phyloP scores from a whole-genome alignment of 2,888 invertebrate species.

The Plusia festucae region DNA sequence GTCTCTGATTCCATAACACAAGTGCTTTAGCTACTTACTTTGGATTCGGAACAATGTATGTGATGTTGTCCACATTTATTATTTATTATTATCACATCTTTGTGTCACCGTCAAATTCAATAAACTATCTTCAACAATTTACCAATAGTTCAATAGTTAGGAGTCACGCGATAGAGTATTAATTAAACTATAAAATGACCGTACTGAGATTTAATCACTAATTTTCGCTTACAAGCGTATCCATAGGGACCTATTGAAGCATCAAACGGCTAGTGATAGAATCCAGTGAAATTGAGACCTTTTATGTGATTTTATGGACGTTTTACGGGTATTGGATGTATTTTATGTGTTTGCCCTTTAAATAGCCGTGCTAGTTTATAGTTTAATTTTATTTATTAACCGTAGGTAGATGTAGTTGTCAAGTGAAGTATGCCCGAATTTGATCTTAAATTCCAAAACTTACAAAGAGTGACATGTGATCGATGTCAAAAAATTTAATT shows the following conservation, averaged over 20 bases:
- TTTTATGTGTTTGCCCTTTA: slow-evolving; percentile 33
- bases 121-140: background rate
- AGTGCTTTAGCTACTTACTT: no score
- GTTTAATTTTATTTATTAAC: slow-evolving; percentile 11
- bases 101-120: no score
- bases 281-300: slow-evolving; percentile 32
- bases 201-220: slow-evolving; percentile 32
- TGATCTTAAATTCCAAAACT: no score
- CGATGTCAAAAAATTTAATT: no score
- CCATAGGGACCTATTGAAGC: slow-evolving; percentile 9
- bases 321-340: slow-evolving; percentile 48
- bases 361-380: slow-evolving; percentile 15
- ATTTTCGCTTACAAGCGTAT: slow-evolving; percentile 1
- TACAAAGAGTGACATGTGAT: no score
- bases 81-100: no score
- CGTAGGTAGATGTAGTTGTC: background rate
- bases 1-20: no score
- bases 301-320: slow-evolving; percentile 37
- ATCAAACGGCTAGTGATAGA: slow-evolving; percentile 9
- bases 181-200: slow-evolving; percentile 33
- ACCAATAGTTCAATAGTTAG: slow-evolving; percentile 8
- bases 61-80: no score
- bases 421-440: background rate
- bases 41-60: no score
- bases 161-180: slow-evolving; percentile 20